Conservation (phyloP, 2,113 vertebrate genomes). For the Ammospiza nelsoni region DNA sequence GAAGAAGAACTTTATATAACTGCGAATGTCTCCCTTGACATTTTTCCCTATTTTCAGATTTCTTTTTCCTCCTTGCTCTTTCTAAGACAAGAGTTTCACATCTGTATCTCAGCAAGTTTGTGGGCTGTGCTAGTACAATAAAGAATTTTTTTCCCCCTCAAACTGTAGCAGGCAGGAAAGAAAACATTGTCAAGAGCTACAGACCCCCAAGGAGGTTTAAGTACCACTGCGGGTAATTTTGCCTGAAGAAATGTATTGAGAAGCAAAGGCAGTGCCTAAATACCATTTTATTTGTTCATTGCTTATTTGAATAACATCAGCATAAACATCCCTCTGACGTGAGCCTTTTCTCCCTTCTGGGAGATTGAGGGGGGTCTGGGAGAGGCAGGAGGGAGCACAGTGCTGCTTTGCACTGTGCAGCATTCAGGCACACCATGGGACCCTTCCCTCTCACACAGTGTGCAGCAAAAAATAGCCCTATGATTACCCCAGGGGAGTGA, state of each 20-base stretch:
- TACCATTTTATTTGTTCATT: neutral
- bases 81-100: neutral
- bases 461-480: neutral
- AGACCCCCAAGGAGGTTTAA: neutral
- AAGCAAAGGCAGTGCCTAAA: neutral
- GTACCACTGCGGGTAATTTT: neutral
- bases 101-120: neutral
- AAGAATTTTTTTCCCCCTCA: neutral
- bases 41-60: neutral
- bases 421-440: neutral
- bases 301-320: conserved; percentile 12
- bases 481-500: neutral
- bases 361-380: neutral
- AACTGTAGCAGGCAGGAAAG: neutral
- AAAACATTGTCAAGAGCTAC: conserved; percentile 20
- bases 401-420: neutral
- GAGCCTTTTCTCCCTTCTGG: neutral
- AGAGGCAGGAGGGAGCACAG: neutral
- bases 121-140: neutral
- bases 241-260: neutral
- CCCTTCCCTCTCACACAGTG: neutral
- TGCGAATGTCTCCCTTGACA: neutral
- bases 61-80: neutral
- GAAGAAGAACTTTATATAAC: neutral
- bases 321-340: neutral